Evolutionary conservation across 2,113 vertebrate species (phyloP).

Genomic region (Setophaga petechia): DNA sequence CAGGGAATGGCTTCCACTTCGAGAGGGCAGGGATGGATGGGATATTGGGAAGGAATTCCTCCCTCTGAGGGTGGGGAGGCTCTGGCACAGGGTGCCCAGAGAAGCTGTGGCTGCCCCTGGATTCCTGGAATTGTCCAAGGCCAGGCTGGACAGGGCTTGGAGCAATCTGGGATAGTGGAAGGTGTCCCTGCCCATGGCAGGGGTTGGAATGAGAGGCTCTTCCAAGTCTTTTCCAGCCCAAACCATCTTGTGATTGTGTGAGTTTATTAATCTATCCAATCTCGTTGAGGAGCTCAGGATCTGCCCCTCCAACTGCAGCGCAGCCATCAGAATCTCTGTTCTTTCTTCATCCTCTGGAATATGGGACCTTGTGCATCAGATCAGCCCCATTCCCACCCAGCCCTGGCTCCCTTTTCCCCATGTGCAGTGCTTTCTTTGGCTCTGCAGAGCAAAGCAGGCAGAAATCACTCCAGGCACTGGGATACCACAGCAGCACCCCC

Average conservation of each 20-base stretch:
- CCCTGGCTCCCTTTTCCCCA: neutral
- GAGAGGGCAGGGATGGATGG: accelerated
- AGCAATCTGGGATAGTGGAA: neutral
- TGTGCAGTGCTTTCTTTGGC: neutral
- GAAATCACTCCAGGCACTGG: accelerated
- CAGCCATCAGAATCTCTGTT: neutral
- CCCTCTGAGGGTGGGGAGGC: accelerated
- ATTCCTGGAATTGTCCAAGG: neutral
- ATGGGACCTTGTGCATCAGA: accelerated
- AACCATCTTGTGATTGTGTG: neutral
- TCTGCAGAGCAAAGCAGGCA: neutral
- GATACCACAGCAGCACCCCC: neutral
- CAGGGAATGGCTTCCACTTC: neutral
- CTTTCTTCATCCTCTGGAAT: neutral
- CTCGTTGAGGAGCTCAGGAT: neutral
- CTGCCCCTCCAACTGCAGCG: accelerated
- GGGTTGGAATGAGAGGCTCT: neutral
- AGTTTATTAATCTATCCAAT: neutral
- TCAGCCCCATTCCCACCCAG: neutral
- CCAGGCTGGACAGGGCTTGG: accelerated
- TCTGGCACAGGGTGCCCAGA: accelerated
- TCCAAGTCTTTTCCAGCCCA: neutral
- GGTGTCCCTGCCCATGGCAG: neutral
- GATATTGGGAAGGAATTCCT: neutral
- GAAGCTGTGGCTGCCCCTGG: neutral